phyloP scores from a whole-genome alignment of 2,113 vertebrate species.

The Calyptomena viridis region DNA sequence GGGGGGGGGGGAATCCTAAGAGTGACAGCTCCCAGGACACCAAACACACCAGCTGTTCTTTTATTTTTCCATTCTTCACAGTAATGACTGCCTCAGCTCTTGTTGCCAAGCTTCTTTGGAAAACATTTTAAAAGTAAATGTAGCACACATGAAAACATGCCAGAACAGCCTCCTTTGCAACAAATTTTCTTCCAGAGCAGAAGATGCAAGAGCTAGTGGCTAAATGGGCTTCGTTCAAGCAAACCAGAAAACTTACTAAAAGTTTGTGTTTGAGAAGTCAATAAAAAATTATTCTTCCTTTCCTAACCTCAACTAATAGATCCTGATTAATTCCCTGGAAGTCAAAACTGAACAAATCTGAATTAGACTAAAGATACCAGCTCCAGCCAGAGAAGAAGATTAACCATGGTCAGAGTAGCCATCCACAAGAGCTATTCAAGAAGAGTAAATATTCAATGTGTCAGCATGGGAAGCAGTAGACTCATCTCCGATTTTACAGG shows the following conservation, averaged over 20 bases:
- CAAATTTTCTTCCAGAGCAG: background rate
- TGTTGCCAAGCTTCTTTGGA: conserved; percentile 9
- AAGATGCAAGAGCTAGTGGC: background rate
- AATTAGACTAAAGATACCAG: background rate
- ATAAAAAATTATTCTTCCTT: background rate
- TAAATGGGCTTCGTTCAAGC: background rate
- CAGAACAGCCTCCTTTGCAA: background rate
- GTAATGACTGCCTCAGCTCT: background rate
- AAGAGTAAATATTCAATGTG: background rate
- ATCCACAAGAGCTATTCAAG: background rate
- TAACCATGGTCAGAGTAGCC: background rate
- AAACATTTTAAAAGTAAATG: conserved; percentile 26
- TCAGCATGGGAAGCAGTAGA: background rate
- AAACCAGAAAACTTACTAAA: background rate
- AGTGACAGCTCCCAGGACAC: conserved; percentile 11
- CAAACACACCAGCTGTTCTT: conserved; percentile 22
- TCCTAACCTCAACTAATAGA: background rate
- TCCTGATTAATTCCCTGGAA: background rate
- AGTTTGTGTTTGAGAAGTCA: background rate
- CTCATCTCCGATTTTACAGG: background rate
- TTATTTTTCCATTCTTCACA: background rate
- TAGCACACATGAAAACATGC: conserved; percentile 7
- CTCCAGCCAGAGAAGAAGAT: background rate
- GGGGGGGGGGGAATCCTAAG: background rate
- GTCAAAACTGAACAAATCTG: background rate